These are phyloP conservation scores for Ypsolopha scabrella DNA, from an alignment of 2,888 invertebrate genomes.

Conservation along the genomic window DNA sequence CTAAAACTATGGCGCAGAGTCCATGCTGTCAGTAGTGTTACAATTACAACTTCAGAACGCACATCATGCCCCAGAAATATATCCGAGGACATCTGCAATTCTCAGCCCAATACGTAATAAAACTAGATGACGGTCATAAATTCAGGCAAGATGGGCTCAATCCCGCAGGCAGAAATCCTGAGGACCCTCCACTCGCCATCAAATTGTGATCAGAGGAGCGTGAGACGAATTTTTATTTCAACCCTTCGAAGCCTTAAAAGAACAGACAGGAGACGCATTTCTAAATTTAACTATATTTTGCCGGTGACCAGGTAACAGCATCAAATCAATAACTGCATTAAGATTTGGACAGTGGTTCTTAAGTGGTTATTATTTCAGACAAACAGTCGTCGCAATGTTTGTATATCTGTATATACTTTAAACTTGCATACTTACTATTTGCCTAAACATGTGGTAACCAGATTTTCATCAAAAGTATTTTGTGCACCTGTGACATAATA, in stretches of 20 bases:
- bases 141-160: conserved; percentile 34
- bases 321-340: not conserved
- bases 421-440: no score
- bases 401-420: no score
- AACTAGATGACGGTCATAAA: conserved; percentile 51
- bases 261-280: conserved; percentile 28
- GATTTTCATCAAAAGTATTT: no score
- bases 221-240: conserved; percentile 51
- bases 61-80: conserved; percentile 12
- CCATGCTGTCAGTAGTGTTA: not conserved
- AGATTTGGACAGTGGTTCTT: not conserved
- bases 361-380: no score
- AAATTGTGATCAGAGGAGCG: conserved; percentile 56
- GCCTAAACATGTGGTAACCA: no score
- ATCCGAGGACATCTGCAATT: conserved; percentile 50
- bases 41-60: not conserved
- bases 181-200: conserved; percentile 31
- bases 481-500: no score
- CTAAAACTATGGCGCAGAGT: not conserved
- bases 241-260: conserved; percentile 37
- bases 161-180: conserved; percentile 22
- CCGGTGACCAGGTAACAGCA: not conserved
- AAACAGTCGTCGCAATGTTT: no score
- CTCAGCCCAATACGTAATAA: conserved; percentile 57
- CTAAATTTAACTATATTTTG: not conserved